Evolutionary conservation across 2,113 vertebrate genomes (phyloP), one percentile per base, ranked within the genome.

Genomic region (Lepus europaeus): DNA sequence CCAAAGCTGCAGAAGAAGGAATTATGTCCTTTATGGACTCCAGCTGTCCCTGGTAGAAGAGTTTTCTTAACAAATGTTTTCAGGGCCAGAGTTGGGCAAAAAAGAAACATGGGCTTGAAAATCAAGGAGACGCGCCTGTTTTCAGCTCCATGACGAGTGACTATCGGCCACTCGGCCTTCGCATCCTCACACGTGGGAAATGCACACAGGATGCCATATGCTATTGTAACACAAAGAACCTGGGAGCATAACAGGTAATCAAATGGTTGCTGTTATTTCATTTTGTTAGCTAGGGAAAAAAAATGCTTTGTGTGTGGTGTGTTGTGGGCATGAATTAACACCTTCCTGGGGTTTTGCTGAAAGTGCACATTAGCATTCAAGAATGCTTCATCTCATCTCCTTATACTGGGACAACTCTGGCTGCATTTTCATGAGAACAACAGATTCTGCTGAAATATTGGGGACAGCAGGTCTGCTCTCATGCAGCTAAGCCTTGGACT

Each of bases 321-420:
- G 45, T 7, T 45, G 45, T 45, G 45, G 45, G 45, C 45, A 45
- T 45, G 45, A 45, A 45, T 7, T 45, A 45, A 45, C 45, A 45
- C 45, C 7, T 7, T 45, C 45, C 45, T 45, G 6, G 6, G 45
- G 12, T 69, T 70, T 90, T 69, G 5, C 53, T 90, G 45, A 86
- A 91, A 96, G 27, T 87, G 3, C 70, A n/a, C 49, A 4, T 53
- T 59, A 64, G 14, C 10, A 63, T 84, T 83, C 29, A 94, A 87
- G 72, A 84, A 74, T 77, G 9, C 25, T 6, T 68, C 51, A 69
- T 79, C 56, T 84, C 25, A 36, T 90, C 69, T 69, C 45, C 72
- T 81, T 84, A 59, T 9, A 10, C 19, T 78, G 27, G 69, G 19
- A 68, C 70, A 66, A 66, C n/a, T 91, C 68, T 78, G 19, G 59